These are phyloP conservation scores for Linnaemya tessellans DNA, from an alignment of 2,888 invertebrate genomes.

Conservation along the genomic window DNA sequence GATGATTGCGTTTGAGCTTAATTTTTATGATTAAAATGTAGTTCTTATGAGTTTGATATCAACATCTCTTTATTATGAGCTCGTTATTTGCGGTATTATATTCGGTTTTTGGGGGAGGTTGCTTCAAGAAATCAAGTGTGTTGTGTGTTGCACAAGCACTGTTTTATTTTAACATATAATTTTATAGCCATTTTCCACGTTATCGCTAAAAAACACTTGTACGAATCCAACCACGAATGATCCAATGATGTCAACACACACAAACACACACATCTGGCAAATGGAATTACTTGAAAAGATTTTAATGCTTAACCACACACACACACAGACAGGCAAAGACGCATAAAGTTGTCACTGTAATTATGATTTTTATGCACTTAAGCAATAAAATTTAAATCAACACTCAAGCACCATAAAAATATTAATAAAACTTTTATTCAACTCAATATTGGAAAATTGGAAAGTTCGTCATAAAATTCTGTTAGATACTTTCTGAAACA, in stretches of 20 bases:
- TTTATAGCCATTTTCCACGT: conserved; percentile 41
- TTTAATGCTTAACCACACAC: background rate
- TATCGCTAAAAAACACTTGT: conserved; percentile 60
- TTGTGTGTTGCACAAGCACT: background rate
- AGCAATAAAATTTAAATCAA: conserved; percentile 26
- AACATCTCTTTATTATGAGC: conserved; percentile 28
- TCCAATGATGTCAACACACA: conserved; percentile 26
- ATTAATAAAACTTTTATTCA: conserved; percentile 23
- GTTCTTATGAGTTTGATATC: conserved; percentile 30
- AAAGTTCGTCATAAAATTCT: conserved; percentile 18
- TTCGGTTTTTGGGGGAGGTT: background rate
- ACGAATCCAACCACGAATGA: conserved; percentile 23
- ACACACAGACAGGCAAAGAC: background rate
- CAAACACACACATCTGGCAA: conserved; percentile 9
- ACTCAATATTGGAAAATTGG: conserved; percentile 17
- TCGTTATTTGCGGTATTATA: background rate
- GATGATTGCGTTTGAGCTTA: conserved; percentile 73
- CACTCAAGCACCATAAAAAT: background rate
- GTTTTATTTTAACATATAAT: background rate
- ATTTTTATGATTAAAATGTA: conserved; percentile 69
- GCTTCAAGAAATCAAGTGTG: conserved; percentile 16
- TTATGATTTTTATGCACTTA: conserved; percentile 41
- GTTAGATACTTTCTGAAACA: background rate
- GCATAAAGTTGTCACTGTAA: conserved; percentile 20
- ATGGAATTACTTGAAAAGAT: background rate